Evolutionary conservation across 2,113 vertebrate species (phyloP).

Genomic region (Haplochromis vanheusdeni): DNA sequence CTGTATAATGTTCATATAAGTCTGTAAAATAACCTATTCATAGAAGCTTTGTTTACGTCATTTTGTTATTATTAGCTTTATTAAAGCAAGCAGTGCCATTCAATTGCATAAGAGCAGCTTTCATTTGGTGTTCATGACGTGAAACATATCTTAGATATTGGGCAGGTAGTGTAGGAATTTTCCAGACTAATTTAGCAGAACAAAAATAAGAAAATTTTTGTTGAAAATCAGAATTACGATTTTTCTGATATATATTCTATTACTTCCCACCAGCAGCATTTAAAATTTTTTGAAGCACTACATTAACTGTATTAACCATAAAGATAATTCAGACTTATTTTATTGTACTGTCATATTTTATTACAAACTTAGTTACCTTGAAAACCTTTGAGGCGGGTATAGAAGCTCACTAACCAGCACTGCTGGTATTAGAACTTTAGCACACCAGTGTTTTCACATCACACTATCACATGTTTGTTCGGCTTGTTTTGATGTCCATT

Average conservation of each 20-base stretch:
- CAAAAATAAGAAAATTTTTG: background rate
- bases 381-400: background rate
- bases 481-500: conserved; percentile 60
- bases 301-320: background rate
- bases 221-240: background rate
- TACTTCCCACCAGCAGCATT: background rate
- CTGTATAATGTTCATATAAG: background rate
- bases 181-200: background rate
- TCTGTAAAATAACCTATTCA: background rate
- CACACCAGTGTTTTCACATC: conserved; percentile 27
- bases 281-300: background rate
- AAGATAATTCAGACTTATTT: background rate
- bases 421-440: background rate
- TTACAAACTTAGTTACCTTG: background rate
- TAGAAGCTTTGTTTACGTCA: rapidly evolving
- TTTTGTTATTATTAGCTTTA: background rate
- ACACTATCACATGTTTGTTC: conserved; percentile 45
- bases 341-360: background rate
- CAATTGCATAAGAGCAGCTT: background rate
- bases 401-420: background rate
- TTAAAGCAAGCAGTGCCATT: background rate
- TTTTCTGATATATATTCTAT: background rate
- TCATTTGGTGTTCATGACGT: background rate
- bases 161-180: background rate
- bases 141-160: background rate